Evolutionary conservation across 2,797 vertebrate species (phyloP).

Genomic region (Centropyge bicolor): DNA sequence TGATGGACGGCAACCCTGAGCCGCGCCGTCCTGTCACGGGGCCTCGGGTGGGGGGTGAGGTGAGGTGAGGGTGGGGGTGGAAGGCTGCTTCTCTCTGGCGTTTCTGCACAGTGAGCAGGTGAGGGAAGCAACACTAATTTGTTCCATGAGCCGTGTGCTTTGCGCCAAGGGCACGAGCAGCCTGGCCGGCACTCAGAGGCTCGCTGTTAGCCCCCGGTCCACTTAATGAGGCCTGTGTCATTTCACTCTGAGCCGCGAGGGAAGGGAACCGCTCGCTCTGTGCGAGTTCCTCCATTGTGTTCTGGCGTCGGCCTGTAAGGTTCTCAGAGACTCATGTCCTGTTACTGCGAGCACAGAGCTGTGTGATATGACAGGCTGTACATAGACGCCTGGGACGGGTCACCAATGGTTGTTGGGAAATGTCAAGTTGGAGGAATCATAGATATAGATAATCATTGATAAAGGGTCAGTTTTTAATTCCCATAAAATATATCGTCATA

Average conservation of each 20-base stretch:
- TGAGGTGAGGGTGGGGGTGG: conserved; percentile 3
- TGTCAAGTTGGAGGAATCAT: neutral
- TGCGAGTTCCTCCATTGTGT: conserved; percentile 15
- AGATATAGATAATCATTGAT: too few relatives aligned
- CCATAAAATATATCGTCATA: neutral
- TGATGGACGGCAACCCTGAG: conserved; percentile 40
- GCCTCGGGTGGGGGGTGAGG: conserved; percentile 10
- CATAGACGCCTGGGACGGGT: neutral
- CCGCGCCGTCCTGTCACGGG: conserved; percentile 20
- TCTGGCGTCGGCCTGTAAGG: neutral
- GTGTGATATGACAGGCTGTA: conserved; percentile 19
- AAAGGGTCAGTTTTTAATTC: neutral
- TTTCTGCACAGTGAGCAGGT: conserved; percentile 70
- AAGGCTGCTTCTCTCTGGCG: conserved; percentile 18
- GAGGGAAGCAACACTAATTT: conserved; percentile 62
- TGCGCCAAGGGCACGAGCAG: conserved; percentile 45
- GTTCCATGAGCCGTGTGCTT: conserved; percentile 63
- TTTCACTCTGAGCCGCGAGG: conserved; percentile 27
- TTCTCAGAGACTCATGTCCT: conserved; percentile 27
- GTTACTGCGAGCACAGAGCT: conserved; percentile 15
- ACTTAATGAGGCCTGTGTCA: conserved; percentile 52
- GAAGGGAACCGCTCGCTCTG: conserved; percentile 29
- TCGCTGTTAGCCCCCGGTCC: conserved; percentile 39
- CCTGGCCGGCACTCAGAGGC: conserved; percentile 41
- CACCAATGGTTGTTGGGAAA: neutral